Conservation (phyloP, 1,140 invertebrate genomes). For the Apis florea region DNA sequence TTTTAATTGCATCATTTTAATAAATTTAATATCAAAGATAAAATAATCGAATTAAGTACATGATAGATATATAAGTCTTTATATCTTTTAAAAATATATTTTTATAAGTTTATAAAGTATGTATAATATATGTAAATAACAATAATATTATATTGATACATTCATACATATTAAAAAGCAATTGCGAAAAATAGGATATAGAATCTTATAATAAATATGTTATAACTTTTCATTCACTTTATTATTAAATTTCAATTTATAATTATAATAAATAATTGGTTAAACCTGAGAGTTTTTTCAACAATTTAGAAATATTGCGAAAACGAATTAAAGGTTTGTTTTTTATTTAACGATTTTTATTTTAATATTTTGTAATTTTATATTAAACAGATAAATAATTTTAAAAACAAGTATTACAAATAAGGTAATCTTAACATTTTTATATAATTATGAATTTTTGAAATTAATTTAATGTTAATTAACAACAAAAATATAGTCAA, state of each 20-base stretch:
- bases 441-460: neutral
- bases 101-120: neutral
- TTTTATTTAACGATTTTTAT: neutral
- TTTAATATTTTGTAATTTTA: neutral
- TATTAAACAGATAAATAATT: neutral
- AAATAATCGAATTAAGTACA: no score
- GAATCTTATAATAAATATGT: neutral
- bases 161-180: neutral
- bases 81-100: neutral
- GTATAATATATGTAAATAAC: neutral
- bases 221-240: neutral
- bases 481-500: no score
- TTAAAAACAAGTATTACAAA: neutral
- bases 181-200: neutral
- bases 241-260: slow-evolving; percentile 7
- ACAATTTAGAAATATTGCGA: neutral
- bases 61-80: neutral
- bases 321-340: neutral
- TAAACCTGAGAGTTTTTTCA: slow-evolving; percentile 42
- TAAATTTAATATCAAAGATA: neutral
- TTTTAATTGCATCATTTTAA: neutral
- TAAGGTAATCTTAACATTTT: neutral
- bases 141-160: neutral
- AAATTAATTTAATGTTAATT: neutral
- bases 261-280: neutral